Evolutionary conservation across 2,113 vertebrate species (phyloP), one percentile per base, ranked within the genome.

Genomic region (Aptenodytes forsteri): DNA sequence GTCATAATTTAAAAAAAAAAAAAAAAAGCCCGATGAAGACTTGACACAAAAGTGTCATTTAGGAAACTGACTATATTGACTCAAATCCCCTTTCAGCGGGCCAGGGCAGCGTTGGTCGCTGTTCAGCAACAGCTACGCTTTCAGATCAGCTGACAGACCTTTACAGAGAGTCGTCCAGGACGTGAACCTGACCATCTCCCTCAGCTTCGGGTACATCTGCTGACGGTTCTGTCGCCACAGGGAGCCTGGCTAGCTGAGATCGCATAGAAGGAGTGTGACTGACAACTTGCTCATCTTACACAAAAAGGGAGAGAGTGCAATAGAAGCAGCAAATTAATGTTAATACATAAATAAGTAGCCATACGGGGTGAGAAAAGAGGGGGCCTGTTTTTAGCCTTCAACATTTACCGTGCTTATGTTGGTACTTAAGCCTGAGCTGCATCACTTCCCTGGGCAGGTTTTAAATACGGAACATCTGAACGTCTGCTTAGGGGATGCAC

Each of bases 191-290:
- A 16, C 10, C 38, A 4, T 9, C 26, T 25, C 61, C 66, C 46
- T 8, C 29, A 12, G 44, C 66, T 32, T 9, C 0, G 0, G 46
- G 10, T 23, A n/a, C 0, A 0, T 32, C 46, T 10, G 42, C 52
- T 12, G 26, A 40, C 0, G 9, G 49, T 2, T 44, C 55, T 59
- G 50, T 4, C 1, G 0, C 54, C 49, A 22, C 0, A 1, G 40
- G 42, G 22, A 75, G 44, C 79, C 38, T 8, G 49, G 32, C 21
- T 3, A 6, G 58, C 47, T 38, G 36, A 40, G 70, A 17, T 2
- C 4, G 1, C 1, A 2, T 0, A 13, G 23, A 16, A n/a, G 58
- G 18, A 59, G 17, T 0, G 13, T 0, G 13, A 73, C 7, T 44
- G 34, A 70, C 65, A 58, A 1, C 66, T 14, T 21, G 42, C 17